Evolutionary conservation across 2,113 vertebrate genomes (phyloP), one percentile per base, ranked within the genome.

Genomic region (Nothobranchius furzeri): DNA sequence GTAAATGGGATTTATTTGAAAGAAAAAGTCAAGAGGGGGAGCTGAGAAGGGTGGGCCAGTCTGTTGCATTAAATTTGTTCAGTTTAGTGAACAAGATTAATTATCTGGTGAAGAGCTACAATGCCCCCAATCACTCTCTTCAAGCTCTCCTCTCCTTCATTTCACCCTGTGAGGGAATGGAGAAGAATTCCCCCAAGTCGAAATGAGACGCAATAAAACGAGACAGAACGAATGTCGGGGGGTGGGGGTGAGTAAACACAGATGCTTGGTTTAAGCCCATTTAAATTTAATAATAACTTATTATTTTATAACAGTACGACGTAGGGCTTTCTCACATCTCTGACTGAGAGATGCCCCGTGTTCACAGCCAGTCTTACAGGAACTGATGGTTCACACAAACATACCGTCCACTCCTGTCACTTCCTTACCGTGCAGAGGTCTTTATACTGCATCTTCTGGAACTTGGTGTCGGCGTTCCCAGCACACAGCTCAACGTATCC

Each of bases 381-480:
- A 30, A 15, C 35, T 4, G 9, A 8, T 11, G 17, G 15, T 12
- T 13, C 56, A 13, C 17, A 8, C 11, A 57, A 9, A 49, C 9
- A 36, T 12, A 7, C n/a, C 12, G 37, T 12, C 20, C 37, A 54
- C 13, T 48, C n/a, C n/a, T 43, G 17, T 9, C 9, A 1, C 14
- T 13, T 58, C 84, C 93, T 72, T 92, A 99, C 98, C 70, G 94
- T 99, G 86, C 98, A 99, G 47, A 99, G 94, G 79, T 98, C 98
- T 75, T 96, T 99, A 80, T 99, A 99, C 57, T 98, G 97, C 78
- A 99, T 95, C 87, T 99, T 99, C 93, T 99, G 98, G 87, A 99
- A 99, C 88, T 98, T 99, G 65, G 98, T 99, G 70, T 99, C 98
- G 1, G 96, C 95, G 49, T 98, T 98, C 73, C 94, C 96, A 0